phyloP scores from a whole-genome alignment of 2,888 invertebrate species.

The Agrochola circellaris region DNA sequence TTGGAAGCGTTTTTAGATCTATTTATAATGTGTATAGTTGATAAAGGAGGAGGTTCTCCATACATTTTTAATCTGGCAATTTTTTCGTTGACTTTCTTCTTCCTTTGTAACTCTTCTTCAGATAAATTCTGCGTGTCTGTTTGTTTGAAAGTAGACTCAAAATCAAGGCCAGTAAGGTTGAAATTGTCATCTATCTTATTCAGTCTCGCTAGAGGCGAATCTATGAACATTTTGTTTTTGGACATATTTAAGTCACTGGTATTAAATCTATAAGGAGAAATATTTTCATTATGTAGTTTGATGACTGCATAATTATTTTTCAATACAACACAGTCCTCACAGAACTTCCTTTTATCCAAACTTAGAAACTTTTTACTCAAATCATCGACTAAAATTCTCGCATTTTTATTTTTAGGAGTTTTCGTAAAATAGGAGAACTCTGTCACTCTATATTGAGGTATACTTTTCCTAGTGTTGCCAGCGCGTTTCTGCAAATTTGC shows the following conservation, averaged over 20 bases:
- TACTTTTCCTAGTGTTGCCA: slow-evolving; percentile 86
- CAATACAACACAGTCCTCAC: slow-evolving; percentile 77
- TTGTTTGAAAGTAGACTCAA: slow-evolving; percentile 86
- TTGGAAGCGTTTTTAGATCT: slow-evolving; percentile 79
- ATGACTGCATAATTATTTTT: slow-evolving; percentile 77
- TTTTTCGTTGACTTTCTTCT: slow-evolving; percentile 81
- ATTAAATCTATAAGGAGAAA: slow-evolving; percentile 82
- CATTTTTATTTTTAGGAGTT: slow-evolving; percentile 90
- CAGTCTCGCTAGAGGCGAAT: slow-evolving; percentile 75
- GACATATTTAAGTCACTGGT: slow-evolving; percentile 76
- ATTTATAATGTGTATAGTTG: slow-evolving; percentile 85
- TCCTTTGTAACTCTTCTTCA: slow-evolving; percentile 76
- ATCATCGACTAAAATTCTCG: slow-evolving; percentile 85
- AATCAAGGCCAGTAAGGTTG: slow-evolving; percentile 84
- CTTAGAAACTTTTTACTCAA: slow-evolving; percentile 79
- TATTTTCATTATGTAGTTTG: slow-evolving; percentile 74
- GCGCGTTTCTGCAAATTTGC: slow-evolving; percentile 92
- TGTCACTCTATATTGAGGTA: slow-evolving; percentile 91
- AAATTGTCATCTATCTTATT: slow-evolving; percentile 73
- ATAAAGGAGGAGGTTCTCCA: slow-evolving; percentile 90
- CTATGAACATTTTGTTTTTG: slow-evolving; percentile 79
- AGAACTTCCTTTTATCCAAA: slow-evolving; percentile 73
- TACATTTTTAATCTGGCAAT: slow-evolving; percentile 89
- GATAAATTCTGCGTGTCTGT: slow-evolving; percentile 77
- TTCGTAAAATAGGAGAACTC: slow-evolving; percentile 92